Evolutionary conservation across 92 coral and sea anemone genomes (phyloP), one percentile per base, ranked within the genome.

Genomic region (Muricea muricata): DNA sequence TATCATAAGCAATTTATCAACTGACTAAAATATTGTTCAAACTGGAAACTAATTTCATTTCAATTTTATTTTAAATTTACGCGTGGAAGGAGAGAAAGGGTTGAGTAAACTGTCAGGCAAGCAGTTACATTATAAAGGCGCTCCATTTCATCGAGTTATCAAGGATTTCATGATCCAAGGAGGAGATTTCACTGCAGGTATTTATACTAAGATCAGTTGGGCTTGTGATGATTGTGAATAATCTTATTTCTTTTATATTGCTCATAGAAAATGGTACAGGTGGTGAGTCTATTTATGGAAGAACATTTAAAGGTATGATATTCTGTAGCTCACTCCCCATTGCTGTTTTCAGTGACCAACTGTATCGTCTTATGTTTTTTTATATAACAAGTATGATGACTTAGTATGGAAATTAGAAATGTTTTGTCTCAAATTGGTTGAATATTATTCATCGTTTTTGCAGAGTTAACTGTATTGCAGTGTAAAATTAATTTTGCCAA

Each of bases 111-210:
- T 78, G 30, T 91, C 97, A 47, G 97, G 95, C 7, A 95, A 95
- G 83, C 93, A 87, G 9, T 87, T 95, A n/a, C 98, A 95, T 77
- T 95, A 87, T 60, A 95, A 95, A 84, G 98, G 98, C 29, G 89
- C 95, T n/a, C 97, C 94, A 37, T 93, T 95, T 72, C 98, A 95
- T 73, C 87, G 98, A 37, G 85, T 95, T 26, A 92, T 95, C 76
- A 95, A 95, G 82, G 97, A 93, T 83, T 95, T 95, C 68, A 95
- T 95, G 98, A 88, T 95, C 81, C 98, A 95, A 83, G 97, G 97
- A 60, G 98, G 98, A 75, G 98, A 95, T 71, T 95, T 95, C 74
- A 93, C 95, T 72, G 91, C 97, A 91, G 98, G 98, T 93, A 25
- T 52, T 13, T 52, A 52, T 20, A 52, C 26, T 52, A 25, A 52